Evolutionary conservation across 2,113 vertebrate genomes (phyloP).

Genomic region (Psittacara wagleri): DNA sequence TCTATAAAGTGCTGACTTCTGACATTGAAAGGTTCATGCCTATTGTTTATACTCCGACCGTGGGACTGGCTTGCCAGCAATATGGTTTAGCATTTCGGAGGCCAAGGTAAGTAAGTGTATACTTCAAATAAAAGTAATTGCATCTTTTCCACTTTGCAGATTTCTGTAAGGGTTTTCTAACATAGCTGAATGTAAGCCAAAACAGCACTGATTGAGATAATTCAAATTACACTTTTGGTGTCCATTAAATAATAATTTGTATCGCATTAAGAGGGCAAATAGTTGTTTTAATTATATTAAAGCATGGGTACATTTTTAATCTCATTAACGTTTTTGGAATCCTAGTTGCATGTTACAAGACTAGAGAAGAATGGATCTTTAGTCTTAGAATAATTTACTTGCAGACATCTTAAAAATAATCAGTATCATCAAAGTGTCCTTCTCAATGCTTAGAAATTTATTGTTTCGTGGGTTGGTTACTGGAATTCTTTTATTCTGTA

Average conservation of each 20-base stretch:
- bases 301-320: not conserved
- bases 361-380: not conserved
- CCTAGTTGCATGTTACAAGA: not conserved
- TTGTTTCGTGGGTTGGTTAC: not conserved
- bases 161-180: conserved; percentile 10
- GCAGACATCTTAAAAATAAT: not conserved
- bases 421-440: not conserved
- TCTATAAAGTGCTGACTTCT: conserved; percentile 88
- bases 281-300: not conserved
- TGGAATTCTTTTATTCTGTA: not conserved
- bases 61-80: conserved; percentile 93
- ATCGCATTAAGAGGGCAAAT: not conserved
- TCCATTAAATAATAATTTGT: conserved; percentile 12
- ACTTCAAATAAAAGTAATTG: conserved; percentile 46
- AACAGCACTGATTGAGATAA: conserved; percentile 27
- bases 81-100: conserved; percentile 91
- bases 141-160: conserved; percentile 13
- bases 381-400: not conserved
- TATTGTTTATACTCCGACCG: conserved; percentile 95
- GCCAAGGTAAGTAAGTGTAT: conserved; percentile 85
- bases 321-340: not conserved
- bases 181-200: conserved; percentile 17
- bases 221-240: not conserved
- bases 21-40: conserved; percentile 96
- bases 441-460: not conserved